Conservation (phyloP, 2,888 invertebrate genomes). For the Gymnosoma rotundatum region DNA sequence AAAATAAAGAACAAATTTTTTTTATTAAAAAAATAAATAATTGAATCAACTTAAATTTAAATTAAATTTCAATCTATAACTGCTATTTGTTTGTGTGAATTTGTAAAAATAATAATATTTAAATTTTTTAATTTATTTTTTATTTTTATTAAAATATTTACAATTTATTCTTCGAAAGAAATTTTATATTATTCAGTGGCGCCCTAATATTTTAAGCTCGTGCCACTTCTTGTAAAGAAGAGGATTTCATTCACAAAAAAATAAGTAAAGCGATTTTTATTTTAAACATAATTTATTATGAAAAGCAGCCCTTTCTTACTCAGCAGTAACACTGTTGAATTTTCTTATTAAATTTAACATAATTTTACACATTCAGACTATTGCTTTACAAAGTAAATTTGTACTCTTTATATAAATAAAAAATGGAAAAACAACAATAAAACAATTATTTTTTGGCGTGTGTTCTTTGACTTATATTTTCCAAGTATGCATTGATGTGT, state of each 20-base stretch:
- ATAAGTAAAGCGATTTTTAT: constrained; percentile 30
- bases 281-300: constrained; percentile 17
- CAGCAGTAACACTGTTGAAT: neutral
- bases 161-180: no score
- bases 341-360: constrained; percentile 13
- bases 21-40: no score
- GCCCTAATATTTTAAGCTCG: constrained; percentile 46
- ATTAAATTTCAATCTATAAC: no score
- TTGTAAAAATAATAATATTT: no score
- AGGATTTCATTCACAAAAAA: constrained; percentile 10
- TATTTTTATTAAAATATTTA: no score
- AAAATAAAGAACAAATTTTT: no score
- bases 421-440: neutral
- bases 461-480: constrained; percentile 36
- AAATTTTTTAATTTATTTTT: no score
- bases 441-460: constrained; percentile 47
- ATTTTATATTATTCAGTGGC: neutral
- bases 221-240: constrained; percentile 35
- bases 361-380: neutral
- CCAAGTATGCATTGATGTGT: neutral
- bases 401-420: neutral
- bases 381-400: neutral
- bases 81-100: no score
- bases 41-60: no score
- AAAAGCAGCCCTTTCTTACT: constrained; percentile 15